A percentile compares a stretch with the other conserved stretches of the same genome.
These are phyloP conservation scores for Diplogasteroides magnus DNA, from an alignment of 1,140 invertebrate species.

Conservation along the genomic window DNA sequence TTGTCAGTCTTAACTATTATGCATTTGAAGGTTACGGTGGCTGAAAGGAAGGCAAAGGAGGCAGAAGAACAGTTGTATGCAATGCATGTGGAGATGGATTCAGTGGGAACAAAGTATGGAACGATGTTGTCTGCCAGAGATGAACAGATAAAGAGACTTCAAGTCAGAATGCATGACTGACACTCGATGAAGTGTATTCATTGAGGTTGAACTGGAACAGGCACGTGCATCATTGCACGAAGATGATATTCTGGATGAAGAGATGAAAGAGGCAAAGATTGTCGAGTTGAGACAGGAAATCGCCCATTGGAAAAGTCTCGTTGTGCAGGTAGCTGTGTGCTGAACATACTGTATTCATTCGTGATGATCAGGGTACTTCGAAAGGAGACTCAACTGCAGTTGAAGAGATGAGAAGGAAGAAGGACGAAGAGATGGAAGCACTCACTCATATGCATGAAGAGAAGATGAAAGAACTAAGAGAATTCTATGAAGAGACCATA, in stretches of 20 bases:
- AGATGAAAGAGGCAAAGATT: background rate
- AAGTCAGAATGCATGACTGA: conserved; percentile 9
- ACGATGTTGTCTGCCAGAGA: conserved; percentile 22
- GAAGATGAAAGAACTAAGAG: conserved; percentile 15
- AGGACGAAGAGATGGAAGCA: conserved; percentile 23
- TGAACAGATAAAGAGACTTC: conserved; percentile 26
- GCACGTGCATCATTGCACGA: conserved; percentile 7
- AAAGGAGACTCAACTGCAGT: background rate
- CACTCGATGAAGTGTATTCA: background rate
- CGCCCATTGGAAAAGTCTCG: background rate
- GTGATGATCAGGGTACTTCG: background rate
- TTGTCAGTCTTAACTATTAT: background rate
- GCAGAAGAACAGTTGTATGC: conserved; percentile 24
- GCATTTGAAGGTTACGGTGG: too few relatives aligned
- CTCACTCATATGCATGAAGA: conserved; percentile 11
- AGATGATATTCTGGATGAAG: background rate
- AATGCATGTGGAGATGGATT: conserved; percentile 28
- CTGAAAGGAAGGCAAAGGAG: conserved; percentile 1
- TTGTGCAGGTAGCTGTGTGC: background rate
- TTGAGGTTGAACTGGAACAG: conserved; percentile 28
- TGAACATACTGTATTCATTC: background rate
- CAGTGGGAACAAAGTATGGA: conserved; percentile 11
- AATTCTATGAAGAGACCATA: conserved; percentile 24
- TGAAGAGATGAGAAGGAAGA: background rate
- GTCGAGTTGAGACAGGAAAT: background rate